Conservation (phyloP, 2,113 vertebrate genomes). For the Serinus canaria region DNA sequence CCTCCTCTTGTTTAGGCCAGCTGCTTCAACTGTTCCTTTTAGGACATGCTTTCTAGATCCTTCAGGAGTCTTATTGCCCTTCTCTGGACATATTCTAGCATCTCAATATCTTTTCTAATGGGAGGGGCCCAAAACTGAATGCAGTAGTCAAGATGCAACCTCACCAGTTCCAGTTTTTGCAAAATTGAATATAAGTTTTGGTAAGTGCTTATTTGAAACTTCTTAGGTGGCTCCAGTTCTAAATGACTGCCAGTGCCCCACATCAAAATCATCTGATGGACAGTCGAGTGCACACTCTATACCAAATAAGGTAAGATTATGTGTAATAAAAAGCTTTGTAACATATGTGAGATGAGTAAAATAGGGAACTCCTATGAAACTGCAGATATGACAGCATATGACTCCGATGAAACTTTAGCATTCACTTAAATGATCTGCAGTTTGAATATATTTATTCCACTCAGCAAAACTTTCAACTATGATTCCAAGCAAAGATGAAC, state of each 20-base stretch:
- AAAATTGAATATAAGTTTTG: background rate
- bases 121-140: background rate
- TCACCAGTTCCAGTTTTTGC: background rate
- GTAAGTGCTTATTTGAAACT: background rate
- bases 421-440: background rate
- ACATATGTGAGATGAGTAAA: background rate
- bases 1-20: background rate
- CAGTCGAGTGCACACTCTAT: background rate
- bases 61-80: background rate
- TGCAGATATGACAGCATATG: background rate
- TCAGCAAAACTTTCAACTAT: background rate
- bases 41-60: background rate
- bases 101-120: background rate
- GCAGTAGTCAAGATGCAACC: accelerated
- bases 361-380: background rate
- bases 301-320: conserved; percentile 69
- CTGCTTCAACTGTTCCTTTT: background rate
- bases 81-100: background rate
- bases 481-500: background rate
- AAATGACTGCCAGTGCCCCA: conserved; percentile 36
- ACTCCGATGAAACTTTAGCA: background rate
- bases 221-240: conserved; percentile 50
- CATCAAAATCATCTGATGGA: conserved; percentile 66
- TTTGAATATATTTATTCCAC: background rate
- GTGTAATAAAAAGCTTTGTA: background rate